These are phyloP conservation scores for Andrena minutula DNA, from an alignment of 2,888 invertebrate species.

Conservation along the genomic window DNA sequence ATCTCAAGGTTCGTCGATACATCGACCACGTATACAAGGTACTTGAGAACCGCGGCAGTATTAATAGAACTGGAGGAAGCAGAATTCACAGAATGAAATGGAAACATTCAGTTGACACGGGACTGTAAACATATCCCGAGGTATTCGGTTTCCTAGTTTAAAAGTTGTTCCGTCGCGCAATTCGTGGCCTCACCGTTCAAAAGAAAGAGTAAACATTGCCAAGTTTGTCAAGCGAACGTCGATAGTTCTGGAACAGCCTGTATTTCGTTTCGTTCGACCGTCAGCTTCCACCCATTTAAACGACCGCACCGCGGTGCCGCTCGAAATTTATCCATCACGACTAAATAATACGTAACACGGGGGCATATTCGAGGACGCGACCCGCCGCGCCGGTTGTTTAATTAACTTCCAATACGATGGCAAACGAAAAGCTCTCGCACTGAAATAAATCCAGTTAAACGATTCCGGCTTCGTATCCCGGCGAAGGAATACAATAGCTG, in stretches of 20 bases:
- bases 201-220: too few species aligned
- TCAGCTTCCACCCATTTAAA: background rate
- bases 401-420: constrained; percentile 7
- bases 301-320: background rate
- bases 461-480: constrained; percentile 14
- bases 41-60: too few species aligned
- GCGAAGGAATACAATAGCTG: constrained; percentile 34
- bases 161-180: too few species aligned
- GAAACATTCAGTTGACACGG: too few species aligned
- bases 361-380: background rate
- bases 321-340: background rate
- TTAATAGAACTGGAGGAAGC: too few species aligned
- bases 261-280: background rate
- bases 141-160: too few species aligned
- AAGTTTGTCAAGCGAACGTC: too few species aligned
- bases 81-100: too few species aligned
- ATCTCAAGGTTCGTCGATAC: background rate
- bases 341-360: background rate
- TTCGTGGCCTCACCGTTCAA: too few species aligned
- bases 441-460: constrained; percentile 22
- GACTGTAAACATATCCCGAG: too few species aligned
- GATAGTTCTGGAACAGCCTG: too few species aligned
- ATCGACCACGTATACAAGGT: background rate
- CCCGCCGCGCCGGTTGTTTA: background rate
- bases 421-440: constrained; percentile 14